Base-by-base conservation (phyloP, 1,140 invertebrate species). In the Hesperophylax magnus region DNA sequence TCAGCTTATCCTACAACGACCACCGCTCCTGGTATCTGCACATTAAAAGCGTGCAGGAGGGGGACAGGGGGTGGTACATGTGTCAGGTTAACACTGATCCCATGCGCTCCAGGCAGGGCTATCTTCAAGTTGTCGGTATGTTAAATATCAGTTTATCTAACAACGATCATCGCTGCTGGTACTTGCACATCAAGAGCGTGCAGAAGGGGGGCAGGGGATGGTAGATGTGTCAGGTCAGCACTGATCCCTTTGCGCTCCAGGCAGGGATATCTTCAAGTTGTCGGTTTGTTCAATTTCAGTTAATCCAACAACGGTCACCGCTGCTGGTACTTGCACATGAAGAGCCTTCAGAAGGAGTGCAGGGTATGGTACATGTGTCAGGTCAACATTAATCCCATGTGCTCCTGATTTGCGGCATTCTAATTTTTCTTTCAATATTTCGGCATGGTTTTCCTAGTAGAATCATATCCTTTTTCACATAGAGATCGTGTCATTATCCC, bases 141-240 rank as follows among this genome's bases (percentile, higher is more conserved):
- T n/a, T n/a, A n/a, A n/a, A n/a, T n/a, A 96, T 98, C 74, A 94
- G 94, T 6, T 88, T 97, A 72, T 94, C 95, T 47, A 96, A 94
- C 89, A 97, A 96, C 86, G 95, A 97, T 86, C 95, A 97, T 86
- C 92, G 95, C 14, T 95, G 95, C 8, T 97, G 96, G 96, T 97
- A 94, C 87, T 91, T 97, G 67, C 95, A 96, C 85, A 95, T 96
- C 85, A 94, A 93, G 85, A 93, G 94, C 85, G 95, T 96, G n/a
- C 93, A 96, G 85, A 95, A 96, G 87, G 91, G 92, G 1, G 95
- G 96, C 88, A 91, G 95, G 15, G 95, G 95, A 58, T 96, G 95
- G 95, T 95, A 95, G 88, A 95, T 95, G 94, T 95, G 94, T 85
- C 94, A 96, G 88, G 93, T 96, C 79, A 96, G 96, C 86, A 96